A percentile compares a stretch with the other conserved stretches of the same genome.
These are phyloP conservation scores for Drosophila sp. DNA, from an alignment of 1,140 invertebrate species.

Conservation along the genomic window DNA sequence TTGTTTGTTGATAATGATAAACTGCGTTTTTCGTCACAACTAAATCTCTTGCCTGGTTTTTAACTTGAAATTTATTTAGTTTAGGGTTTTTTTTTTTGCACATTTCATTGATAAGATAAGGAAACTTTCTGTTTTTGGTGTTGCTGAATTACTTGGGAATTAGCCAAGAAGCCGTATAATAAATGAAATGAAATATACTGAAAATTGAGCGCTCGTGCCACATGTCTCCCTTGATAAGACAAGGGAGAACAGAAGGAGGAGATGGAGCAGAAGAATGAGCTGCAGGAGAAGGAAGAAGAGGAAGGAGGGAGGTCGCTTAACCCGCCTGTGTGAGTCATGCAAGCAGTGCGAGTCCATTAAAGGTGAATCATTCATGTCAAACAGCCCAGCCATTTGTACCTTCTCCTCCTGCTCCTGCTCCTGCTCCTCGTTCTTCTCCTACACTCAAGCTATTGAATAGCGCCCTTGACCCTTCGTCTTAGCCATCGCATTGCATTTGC, in stretches of 20 bases:
- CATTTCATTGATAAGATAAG: slow-evolving; percentile 49
- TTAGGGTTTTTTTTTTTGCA: slow-evolving; percentile 31
- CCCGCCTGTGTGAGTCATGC: slow-evolving; percentile 4
- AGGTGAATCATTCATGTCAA: slow-evolving; percentile 42
- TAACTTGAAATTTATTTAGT: slow-evolving; percentile 15
- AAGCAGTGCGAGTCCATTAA: slow-evolving; percentile 29
- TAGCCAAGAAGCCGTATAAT: slow-evolving; percentile 31
- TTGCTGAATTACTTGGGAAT: no score
- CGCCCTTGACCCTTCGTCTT: slow-evolving; percentile 39
- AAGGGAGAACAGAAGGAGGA: background rate
- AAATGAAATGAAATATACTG: slow-evolving; percentile 16
- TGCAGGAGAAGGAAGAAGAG: background rate
- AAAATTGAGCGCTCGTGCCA: slow-evolving; percentile 28
- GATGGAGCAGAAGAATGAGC: background rate
- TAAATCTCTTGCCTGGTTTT: slow-evolving; percentile 24
- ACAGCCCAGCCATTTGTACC: background rate
- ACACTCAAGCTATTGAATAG: slow-evolving; percentile 5
- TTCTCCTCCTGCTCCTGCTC: background rate
- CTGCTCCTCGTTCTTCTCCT: background rate
- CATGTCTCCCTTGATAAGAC: slow-evolving; percentile 1
- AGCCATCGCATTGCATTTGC: slow-evolving; percentile 7
- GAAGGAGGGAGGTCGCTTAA: background rate
- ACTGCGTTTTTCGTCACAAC: slow-evolving; percentile 39
- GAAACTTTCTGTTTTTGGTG: slow-evolving; percentile 1
- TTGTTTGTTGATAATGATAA: slow-evolving; percentile 41